A percentile compares a stretch with the other conserved stretches of the same genome.
Conservation (phyloP, 2,888 invertebrate species). For the Heliconius erato region DNA sequence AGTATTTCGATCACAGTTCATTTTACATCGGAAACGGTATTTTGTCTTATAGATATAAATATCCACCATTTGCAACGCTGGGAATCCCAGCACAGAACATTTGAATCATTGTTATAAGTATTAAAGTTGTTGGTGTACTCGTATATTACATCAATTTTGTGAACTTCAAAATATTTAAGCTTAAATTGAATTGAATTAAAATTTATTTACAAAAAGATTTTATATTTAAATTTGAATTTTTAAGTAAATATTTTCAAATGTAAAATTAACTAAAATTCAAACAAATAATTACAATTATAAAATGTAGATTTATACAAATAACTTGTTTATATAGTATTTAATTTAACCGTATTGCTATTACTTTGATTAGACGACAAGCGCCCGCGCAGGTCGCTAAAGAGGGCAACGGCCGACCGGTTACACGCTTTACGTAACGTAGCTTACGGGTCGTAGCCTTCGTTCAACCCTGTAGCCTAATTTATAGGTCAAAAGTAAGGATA, state of each 20-base stretch:
- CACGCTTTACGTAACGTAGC: constrained; percentile 84
- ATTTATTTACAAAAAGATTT: background rate
- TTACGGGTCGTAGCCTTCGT: constrained; percentile 73
- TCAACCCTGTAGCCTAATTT: constrained; percentile 57
- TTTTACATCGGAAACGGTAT: background rate
- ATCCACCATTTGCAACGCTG: background rate
- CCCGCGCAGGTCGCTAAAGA: constrained; percentile 74
- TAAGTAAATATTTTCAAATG: background rate
- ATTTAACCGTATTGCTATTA: constrained; percentile 49
- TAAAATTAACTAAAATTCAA: background rate
- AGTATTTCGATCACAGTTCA: background rate
- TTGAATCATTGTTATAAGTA: background rate
- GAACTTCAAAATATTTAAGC: background rate
- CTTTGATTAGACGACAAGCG: constrained; percentile 73
- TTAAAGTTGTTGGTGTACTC: background rate
- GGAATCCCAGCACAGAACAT: background rate
- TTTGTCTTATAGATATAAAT: background rate
- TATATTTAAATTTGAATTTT: no score
- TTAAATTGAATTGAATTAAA: background rate
- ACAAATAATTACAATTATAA: background rate
- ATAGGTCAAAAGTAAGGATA: constrained; percentile 26
- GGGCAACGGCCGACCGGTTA: constrained; percentile 83
- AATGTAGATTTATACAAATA: constrained; percentile 6
- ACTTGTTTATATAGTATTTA: constrained; percentile 35
- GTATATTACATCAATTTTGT: no score